Evolutionary conservation across 1,140 invertebrate species (phyloP), one percentile per base, ranked within the genome.

Genomic region (Drosophila varians): DNA sequence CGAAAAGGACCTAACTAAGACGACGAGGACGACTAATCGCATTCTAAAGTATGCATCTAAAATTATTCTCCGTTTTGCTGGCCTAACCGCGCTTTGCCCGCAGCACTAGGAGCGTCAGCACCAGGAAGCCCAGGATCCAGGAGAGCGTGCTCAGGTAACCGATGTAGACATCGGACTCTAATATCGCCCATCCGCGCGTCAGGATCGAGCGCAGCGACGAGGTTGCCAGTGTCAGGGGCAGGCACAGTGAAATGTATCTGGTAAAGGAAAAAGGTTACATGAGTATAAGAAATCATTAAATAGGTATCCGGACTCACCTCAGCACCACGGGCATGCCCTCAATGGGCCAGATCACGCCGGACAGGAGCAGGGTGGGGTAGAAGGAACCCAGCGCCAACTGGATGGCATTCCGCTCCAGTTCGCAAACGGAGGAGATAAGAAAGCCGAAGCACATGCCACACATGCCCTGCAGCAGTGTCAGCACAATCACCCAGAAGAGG

Each of bases 391-490:
- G 93, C 3, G 98, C 96, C 52, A 98, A 91, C 91, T 99, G 97
- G 74, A 98, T 98, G 11, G 98, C 98, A 90, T 98, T 98, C 61
- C 96, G 94, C 92, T 99, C 97, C 64, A 97, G 94, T 83, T 98
- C 96, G 91, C 97, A 98, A 23, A 98, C 94, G 7, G 96, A 96
- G 4, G 97, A 98, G 74, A 98, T 98, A n/a, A 98, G 95, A 91
- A 99, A 96, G 47, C 96, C 96, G 90, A 98, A 98, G 84, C 96
- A 96, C 98, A 99, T 99, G 76, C 98, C 98, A 90, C 97, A 98
- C 7, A 98, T 93, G 54, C 97, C 97, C 91, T 96, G 95, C 55
- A 97, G 92, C 58, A 99, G 94, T 0, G 97, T 97, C 6, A 99
- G 90, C 28, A 97, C 92, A 52, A 98, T 93, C 1, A 98, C 97